These are phyloP conservation scores for Scaptomyza flava DNA, from an alignment of 2,888 invertebrate species.

Conservation along the genomic window DNA sequence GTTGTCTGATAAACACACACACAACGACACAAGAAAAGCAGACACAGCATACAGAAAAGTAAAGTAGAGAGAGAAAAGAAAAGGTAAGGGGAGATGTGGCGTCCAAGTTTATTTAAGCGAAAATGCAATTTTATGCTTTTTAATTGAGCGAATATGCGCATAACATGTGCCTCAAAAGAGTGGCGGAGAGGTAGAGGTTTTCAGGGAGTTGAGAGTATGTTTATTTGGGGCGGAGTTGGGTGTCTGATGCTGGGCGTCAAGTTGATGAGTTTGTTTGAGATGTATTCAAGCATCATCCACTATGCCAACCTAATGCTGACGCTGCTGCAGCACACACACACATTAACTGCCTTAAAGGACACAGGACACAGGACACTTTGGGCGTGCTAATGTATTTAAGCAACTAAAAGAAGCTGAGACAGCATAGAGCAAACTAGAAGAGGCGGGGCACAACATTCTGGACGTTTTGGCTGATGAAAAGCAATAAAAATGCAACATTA, in stretches of 20 bases:
- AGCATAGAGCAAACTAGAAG: constrained; percentile 20
- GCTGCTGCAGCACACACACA: constrained; percentile 32
- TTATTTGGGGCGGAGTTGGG: neutral
- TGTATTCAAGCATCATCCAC: constrained; percentile 70
- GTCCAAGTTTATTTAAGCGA: constrained; percentile 72
- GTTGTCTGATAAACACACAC: constrained; percentile 20
- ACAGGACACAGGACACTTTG: constrained; percentile 27
- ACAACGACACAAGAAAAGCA: no score
- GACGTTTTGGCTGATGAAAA: constrained; percentile 62
- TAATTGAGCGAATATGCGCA: constrained; percentile 79
- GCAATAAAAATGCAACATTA: constrained; percentile 84
- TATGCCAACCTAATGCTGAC: constrained; percentile 37
- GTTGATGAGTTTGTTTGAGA: constrained; percentile 71
- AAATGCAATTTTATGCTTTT: constrained; percentile 80
- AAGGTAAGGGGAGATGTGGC: neutral
- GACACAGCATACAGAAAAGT: constrained; percentile 7
- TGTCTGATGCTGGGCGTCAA: constrained; percentile 16
- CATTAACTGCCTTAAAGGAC: constrained; percentile 42
- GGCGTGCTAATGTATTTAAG: constrained; percentile 61
- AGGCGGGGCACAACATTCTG: constrained; percentile 12
- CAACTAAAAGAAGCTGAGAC: constrained; percentile 46
- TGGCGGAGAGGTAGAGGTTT: neutral
- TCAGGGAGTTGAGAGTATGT: constrained; percentile 7
- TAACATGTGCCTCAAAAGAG: constrained; percentile 57
- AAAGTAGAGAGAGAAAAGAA: constrained; percentile 2